A percentile compares a stretch with the other conserved stretches of the same genome.
These are phyloP conservation scores for Pogoniulus pusillus DNA, from an alignment of 2,797 vertebrate species.

Conservation along the genomic window DNA sequence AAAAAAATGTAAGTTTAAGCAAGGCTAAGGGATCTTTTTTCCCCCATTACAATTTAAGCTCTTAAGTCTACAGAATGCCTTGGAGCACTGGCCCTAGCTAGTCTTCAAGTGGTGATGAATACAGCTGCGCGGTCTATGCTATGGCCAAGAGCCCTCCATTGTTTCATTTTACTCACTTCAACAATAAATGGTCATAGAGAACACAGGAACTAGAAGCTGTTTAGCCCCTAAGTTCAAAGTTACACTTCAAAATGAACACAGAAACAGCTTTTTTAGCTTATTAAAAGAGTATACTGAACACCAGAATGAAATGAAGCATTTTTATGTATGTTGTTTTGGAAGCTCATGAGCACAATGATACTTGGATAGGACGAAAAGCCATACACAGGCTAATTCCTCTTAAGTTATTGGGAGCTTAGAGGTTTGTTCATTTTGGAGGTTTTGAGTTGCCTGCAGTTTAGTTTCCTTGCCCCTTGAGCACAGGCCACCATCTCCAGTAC, in stretches of 20 bases:
- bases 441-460: neutral
- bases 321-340: neutral
- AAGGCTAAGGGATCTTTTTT: neutral
- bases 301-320: no score
- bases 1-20: neutral
- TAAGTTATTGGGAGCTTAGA: neutral
- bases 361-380: neutral
- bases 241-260: neutral
- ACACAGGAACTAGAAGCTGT: neutral
- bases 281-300: neutral
- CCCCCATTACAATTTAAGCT: neutral
- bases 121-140: neutral
- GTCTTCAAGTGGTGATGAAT: neutral
- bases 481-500: fast-evolving
- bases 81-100: neutral
- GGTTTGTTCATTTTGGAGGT: no score
- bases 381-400: neutral
- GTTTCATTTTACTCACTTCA: neutral
- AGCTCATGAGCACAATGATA: neutral
- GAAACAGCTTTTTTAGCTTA: neutral
- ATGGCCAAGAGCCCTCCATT: neutral
- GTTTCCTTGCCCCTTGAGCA: neutral
- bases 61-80: neutral
- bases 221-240: neutral
- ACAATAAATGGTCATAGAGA: neutral